Base-by-base conservation (phyloP, 1,140 invertebrate species). In the Vollenhovia emeryi region DNA sequence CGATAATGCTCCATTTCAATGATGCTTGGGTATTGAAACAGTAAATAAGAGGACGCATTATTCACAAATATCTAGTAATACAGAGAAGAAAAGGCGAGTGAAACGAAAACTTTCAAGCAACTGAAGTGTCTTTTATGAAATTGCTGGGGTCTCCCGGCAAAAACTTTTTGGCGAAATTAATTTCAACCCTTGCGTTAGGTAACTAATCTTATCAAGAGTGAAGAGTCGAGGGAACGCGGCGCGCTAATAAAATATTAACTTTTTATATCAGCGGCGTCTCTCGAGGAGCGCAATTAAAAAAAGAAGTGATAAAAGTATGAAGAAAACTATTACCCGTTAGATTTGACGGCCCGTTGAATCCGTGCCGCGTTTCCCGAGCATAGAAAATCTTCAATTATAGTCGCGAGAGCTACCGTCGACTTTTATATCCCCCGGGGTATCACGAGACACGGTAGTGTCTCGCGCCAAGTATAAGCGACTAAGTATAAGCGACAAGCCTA, bases 391-490 rank as follows among this genome's bases (percentile, higher is more conserved):
- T 62, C 9, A n/a, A 62, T 62, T 62, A 62, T 40, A 60, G 36
- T 30, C 3, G 55, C 43, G 60, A 68, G n/a, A 68, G 59, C 4
- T 9, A 40, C 2, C 21, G 30, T 27, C 30, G 21, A 52, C 45
- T 79, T 78, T 52, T 52, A 36, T 50, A 36, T 78, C n/a, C n/a
- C 27, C 24, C n/a, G n/a, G n/a, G n/a, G n/a, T n/a, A n/a, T n/a
- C n/a, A n/a, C n/a, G n/a, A n/a, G n/a, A n/a, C n/a, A n/a, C n/a
- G n/a, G n/a, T n/a, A n/a, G n/a, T n/a, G n/a, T n/a, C n/a, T n/a
- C n/a, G n/a, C n/a, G n/a, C n/a, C n/a, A n/a, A n/a, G n/a, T n/a
- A n/a, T n/a, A n/a, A n/a, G n/a, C n/a, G n/a, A n/a, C n/a, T n/a
- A n/a, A n/a, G n/a, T n/a, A n/a, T n/a, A n/a, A n/a, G n/a, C n/a